Percentiles rank a stretch among this genome's conserved stretches.
phyloP scores from a whole-genome alignment of 2,888 invertebrate species.

The Epinotia brunnichana region DNA sequence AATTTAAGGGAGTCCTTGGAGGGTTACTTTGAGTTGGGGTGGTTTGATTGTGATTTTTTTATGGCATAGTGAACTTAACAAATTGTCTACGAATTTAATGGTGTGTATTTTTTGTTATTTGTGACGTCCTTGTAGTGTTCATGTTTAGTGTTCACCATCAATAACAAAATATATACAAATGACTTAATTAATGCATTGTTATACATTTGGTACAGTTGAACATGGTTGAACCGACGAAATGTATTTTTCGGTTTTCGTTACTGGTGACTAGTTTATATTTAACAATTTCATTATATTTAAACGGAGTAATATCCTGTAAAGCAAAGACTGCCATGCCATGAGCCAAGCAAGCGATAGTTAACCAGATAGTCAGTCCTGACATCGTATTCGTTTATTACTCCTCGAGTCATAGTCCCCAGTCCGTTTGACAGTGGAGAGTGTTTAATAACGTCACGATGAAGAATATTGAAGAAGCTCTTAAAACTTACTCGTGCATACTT shows the following conservation, averaged over 20 bases:
- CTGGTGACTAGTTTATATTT: too few relatives aligned
- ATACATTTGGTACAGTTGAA: too few relatives aligned
- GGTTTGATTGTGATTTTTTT: constrained; percentile 6
- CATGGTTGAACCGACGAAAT: too few relatives aligned
- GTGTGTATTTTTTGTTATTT: not conserved
- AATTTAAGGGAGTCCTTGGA: constrained; percentile 37
- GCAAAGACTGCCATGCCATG: too few relatives aligned
- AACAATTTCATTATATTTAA: too few relatives aligned
- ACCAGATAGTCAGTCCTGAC: not conserved
- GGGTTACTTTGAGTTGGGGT: constrained; percentile 22
- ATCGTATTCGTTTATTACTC: not conserved
- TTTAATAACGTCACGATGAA: constrained; percentile 3
- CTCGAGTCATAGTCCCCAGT: not conserved
- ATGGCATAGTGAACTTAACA: not conserved
- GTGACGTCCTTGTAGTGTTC: not conserved
- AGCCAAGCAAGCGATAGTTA: not conserved
- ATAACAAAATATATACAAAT: not conserved
- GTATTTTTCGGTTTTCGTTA: too few relatives aligned
- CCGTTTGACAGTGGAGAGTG: not conserved
- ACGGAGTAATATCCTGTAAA: too few relatives aligned
- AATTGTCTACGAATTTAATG: not conserved
- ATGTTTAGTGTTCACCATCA: not conserved
- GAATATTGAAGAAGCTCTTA: constrained; percentile 5
- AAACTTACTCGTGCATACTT: constrained; percentile 26
- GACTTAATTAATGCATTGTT: too few relatives aligned